Conservation (phyloP, 2,797 vertebrate species). For the Huso huso region DNA sequence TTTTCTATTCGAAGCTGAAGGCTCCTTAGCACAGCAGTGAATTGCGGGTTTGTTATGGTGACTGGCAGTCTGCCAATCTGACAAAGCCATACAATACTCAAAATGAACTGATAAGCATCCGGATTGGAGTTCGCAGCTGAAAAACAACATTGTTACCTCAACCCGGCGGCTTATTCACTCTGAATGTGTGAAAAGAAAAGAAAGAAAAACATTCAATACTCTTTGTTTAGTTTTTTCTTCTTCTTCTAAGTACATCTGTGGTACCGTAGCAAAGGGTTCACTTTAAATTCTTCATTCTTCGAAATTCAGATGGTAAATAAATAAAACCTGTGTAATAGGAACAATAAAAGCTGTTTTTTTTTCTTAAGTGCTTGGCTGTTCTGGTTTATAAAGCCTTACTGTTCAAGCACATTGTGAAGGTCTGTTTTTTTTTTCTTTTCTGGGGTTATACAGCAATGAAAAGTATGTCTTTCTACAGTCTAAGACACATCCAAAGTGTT, state of each 20-base stretch:
- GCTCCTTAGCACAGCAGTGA: too few species aligned
- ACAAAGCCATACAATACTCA: conserved; percentile 7
- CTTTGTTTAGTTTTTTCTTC: too few species aligned
- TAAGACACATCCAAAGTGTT: background rate
- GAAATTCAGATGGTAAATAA: background rate
- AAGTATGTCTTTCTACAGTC: background rate
- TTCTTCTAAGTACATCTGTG: too few species aligned
- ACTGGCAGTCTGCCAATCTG: conserved; percentile 11
- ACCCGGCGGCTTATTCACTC: conserved; percentile 13
- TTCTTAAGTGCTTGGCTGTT: too few species aligned
- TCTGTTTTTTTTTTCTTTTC: background rate
- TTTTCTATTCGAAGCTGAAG: too few species aligned
- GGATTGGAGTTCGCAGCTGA: conserved; percentile 10
- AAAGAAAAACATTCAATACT: background rate
- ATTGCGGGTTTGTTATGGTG: too few species aligned
- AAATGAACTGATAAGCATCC: conserved; percentile 8
- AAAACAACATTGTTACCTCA: conserved; percentile 15
- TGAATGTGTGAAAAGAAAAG: conserved; percentile 5
- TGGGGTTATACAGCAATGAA: background rate
- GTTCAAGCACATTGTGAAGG: background rate
- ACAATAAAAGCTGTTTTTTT: background rate
- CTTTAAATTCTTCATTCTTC: too few species aligned
- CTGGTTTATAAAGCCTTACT: background rate
- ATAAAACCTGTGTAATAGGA: background rate
- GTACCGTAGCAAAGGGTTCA: too few species aligned